Evolutionary conservation across 37 sponge, comb jelly and placozoan species (phyloP).

Genomic region (Cladorhizidae sp.): DNA sequence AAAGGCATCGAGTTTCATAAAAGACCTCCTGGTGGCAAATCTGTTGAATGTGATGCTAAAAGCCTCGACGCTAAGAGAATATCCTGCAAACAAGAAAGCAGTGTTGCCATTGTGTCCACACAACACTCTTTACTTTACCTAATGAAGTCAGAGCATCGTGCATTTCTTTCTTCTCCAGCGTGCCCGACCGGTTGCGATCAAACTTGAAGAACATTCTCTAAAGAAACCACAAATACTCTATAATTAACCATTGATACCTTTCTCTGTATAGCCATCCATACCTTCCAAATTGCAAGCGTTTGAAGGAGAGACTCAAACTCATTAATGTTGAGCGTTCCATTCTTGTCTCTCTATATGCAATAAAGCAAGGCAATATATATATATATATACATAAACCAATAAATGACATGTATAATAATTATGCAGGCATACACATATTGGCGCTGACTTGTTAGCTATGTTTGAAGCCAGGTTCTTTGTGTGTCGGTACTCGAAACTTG

Average conservation of each 20-base stretch:
- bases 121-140: constrained; percentile 21
- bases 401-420: too few relatives aligned
- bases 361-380: too few relatives aligned
- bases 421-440: too few relatives aligned
- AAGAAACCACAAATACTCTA: background rate
- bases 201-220: constrained; percentile 70
- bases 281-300: constrained; percentile 81
- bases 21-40: constrained; percentile 67
- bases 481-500: too few relatives aligned
- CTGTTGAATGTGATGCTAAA: constrained; percentile 54
- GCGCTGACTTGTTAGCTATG: too few relatives aligned
- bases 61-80: constrained; percentile 35
- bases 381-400: too few relatives aligned
- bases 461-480: too few relatives aligned
- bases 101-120: background rate
- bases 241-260: too few relatives aligned
- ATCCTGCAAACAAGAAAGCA: constrained; percentile 28
- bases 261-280: background rate
- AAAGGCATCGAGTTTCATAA: constrained; percentile 79
- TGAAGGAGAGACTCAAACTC: constrained; percentile 69
- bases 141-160: constrained; percentile 31
- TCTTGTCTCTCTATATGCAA: constrained; percentile 46
- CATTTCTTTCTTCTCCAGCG: constrained; percentile 68
- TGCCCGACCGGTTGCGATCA: constrained; percentile 73
- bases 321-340: constrained; percentile 60